phyloP scores from a whole-genome alignment of 2,888 invertebrate genomes.

The Dioctria linearis region DNA sequence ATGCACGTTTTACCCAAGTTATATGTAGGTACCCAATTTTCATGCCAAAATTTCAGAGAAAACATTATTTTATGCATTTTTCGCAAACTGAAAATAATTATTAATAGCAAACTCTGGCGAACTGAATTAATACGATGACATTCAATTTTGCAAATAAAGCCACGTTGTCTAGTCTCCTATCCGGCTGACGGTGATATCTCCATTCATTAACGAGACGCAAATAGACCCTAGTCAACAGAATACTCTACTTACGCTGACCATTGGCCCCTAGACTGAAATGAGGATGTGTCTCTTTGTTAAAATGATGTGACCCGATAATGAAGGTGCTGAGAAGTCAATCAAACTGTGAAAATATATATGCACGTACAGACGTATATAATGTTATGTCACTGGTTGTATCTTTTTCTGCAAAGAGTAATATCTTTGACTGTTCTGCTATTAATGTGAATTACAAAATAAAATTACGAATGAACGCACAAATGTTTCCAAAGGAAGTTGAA shows the following conservation, averaged over 20 bases:
- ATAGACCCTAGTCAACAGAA: conserved; percentile 30
- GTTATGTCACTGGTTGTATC: no score
- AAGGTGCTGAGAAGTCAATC: conserved; percentile 8
- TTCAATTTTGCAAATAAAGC: conserved; percentile 12
- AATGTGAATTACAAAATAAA: conserved; percentile 2
- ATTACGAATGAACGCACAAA: neutral
- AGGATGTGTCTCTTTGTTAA: conserved; percentile 31
- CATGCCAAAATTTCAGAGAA: no score
- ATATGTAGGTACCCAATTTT: no score
- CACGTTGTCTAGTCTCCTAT: conserved; percentile 11
- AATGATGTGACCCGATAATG: conserved; percentile 18
- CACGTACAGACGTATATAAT: neutral
- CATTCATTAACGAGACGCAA: conserved; percentile 29
- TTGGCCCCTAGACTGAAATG: conserved; percentile 31
- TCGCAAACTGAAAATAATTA: conserved; percentile 7
- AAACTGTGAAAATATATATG: neutral
- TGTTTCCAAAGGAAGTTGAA: no score
- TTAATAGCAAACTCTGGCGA: conserved; percentile 13
- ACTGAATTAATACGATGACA: conserved; percentile 6
- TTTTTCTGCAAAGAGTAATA: no score
- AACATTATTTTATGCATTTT: neutral
- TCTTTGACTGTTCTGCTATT: conserved; percentile 7
- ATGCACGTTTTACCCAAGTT: no score
- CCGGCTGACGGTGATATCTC: conserved; percentile 20
- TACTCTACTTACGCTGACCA: conserved; percentile 34